Base-by-base conservation (phyloP, 2,113 vertebrate genomes). In the Climacteris rufus region DNA sequence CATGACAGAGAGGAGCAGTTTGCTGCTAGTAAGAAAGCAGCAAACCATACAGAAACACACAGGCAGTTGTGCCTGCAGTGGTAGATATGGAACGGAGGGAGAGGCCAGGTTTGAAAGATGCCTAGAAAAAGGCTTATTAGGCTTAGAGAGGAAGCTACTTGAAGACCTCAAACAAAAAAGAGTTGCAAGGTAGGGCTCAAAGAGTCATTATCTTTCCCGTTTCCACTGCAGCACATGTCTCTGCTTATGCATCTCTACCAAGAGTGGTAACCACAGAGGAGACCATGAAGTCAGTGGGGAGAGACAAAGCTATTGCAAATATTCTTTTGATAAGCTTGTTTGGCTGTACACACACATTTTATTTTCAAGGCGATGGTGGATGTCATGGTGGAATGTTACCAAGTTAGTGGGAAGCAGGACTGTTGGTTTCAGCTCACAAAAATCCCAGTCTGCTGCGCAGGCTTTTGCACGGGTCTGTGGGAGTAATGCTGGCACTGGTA, bases 391-490 rank as follows among this genome's bases (percentile, higher is more conserved):
- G 91, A 94, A 93, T 0, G 8, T 52, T 49, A 59, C 40, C 40
- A 71, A 50, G 22, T 30, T 76, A 50, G 94, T 89, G 92, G 95
- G 97, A 97, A 94, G 91, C 50, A 84, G 89, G 77, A 70, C 30
- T 80, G 90, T 63, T 85, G 83, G 78, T 61, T 90, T 96, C 92
- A 89, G 96, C 94, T 97, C 81, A 65, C 57, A 87, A 84, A 88
- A 87, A 33, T 49, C 79, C 77, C 90, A 81, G 69, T 37, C 31
- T 64, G 82, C 84, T 83, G 77, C 2, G 1, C 74, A 40, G 0
- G 83, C 88, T 78, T 95, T 91, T 92, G 92, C 97, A 81, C 4
- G 15, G 88, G 79, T 83, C 72, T 54, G 95, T 97, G 96, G 96
- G 95, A 77, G 93, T 37, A 13, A 47, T 87, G 75, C 71, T 93